Evolutionary conservation across 1,140 invertebrate species (phyloP).

Genomic region (Nasonia giraulti): DNA sequence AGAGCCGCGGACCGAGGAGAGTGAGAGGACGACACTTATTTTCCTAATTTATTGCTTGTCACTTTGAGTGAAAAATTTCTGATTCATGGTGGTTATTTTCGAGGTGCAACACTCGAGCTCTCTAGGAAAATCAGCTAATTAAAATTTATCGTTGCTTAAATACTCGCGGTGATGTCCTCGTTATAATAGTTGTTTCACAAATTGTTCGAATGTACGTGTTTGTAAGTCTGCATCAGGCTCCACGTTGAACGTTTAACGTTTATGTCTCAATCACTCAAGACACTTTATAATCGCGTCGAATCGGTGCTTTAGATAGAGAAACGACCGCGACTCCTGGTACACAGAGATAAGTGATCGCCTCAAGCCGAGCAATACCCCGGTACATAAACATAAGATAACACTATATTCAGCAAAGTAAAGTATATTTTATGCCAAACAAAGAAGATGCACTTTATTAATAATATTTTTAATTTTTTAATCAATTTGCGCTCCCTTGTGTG

Average conservation of each 20-base stretch:
- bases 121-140: neutral
- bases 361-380: too few relatives aligned
- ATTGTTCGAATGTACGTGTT: neutral
- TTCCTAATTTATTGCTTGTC: neutral
- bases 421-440: too few relatives aligned
- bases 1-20: neutral
- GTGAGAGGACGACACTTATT: neutral
- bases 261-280: neutral
- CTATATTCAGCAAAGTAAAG: too few relatives aligned
- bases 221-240: neutral
- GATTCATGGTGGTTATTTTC: neutral
- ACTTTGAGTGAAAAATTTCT: neutral
- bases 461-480: too few relatives aligned
- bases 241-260: neutral
- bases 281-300: neutral
- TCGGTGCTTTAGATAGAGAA: neutral
- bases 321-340: too few relatives aligned
- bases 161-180: neutral
- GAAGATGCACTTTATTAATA: too few relatives aligned
- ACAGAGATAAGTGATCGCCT: too few relatives aligned
- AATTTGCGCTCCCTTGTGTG: too few relatives aligned
- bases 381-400: too few relatives aligned
- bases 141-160: conserved; percentile 5
- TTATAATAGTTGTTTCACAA: neutral
- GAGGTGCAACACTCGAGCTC: neutral